A percentile compares a stretch with the other conserved stretches of the same genome.
Evolutionary conservation across 2,888 invertebrate species (phyloP).

Genomic region (Drosophila macrothrix): DNA sequence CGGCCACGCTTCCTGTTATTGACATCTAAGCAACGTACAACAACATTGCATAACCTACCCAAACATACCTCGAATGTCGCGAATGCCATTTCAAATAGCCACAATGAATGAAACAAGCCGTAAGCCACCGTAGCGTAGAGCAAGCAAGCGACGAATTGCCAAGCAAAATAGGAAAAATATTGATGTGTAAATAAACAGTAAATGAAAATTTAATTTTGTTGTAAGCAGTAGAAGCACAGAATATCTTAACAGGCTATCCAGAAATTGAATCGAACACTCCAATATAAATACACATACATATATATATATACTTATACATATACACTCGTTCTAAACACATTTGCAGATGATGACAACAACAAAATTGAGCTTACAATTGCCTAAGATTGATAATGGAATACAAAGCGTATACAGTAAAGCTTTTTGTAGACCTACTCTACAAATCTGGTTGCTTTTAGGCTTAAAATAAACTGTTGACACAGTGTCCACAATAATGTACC

Average conservation of each 20-base stretch:
- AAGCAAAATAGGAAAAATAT: slow-evolving; percentile 4
- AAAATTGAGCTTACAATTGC: background rate
- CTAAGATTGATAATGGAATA: background rate
- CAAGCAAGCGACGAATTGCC: slow-evolving; percentile 8
- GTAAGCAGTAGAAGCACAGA: background rate
- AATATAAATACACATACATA: background rate
- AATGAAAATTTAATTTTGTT: slow-evolving; percentile 24
- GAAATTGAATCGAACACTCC: background rate
- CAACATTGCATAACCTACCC: slow-evolving; percentile 12
- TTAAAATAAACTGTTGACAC: background rate
- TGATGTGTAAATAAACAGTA: slow-evolving; percentile 14
- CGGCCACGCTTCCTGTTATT: slow-evolving; percentile 32
- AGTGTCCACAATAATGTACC: background rate
- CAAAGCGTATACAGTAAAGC: background rate
- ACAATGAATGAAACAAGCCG: slow-evolving; percentile 10
- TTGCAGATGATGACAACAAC: background rate
- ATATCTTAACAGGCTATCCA: background rate
- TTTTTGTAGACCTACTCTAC: background rate
- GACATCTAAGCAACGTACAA: slow-evolving; percentile 38
- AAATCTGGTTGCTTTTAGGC: background rate
- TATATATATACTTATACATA: background rate
- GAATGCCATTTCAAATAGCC: slow-evolving; percentile 7
- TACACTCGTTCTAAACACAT: background rate
- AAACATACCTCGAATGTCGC: slow-evolving; percentile 4
- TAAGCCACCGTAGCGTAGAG: no score